These are phyloP conservation scores for Agrenia bidenticulata DNA, from an alignment of 2,888 invertebrate species.

Conservation along the genomic window DNA sequence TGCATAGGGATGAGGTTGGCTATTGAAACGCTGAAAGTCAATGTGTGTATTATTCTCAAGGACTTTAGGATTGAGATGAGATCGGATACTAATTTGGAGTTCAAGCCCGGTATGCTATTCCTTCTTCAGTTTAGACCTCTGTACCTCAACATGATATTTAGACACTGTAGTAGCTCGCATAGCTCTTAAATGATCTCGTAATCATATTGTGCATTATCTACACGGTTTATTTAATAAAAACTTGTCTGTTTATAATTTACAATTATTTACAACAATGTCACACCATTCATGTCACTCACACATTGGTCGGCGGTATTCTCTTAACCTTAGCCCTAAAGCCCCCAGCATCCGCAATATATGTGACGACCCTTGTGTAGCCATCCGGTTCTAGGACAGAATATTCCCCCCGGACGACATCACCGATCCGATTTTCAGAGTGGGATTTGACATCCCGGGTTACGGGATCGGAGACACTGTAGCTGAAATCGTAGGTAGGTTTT, in stretches of 20 bases:
- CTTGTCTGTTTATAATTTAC: too few species aligned
- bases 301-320: slow-evolving; percentile 38
- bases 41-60: slow-evolving; percentile 16
- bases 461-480: slow-evolving; percentile 32
- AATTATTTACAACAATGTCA: too few species aligned
- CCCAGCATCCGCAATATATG: slow-evolving; percentile 30
- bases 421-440: slow-evolving; percentile 34
- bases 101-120: slow-evolving; percentile 32
- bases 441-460: slow-evolving; percentile 34
- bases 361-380: slow-evolving; percentile 37
- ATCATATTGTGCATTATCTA: too few species aligned
- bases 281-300: too few species aligned
- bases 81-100: slow-evolving; percentile 21
- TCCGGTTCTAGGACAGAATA: slow-evolving; percentile 38
- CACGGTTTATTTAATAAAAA: too few species aligned
- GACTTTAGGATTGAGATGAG: slow-evolving; percentile 26
- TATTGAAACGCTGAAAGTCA: slow-evolving; percentile 25
- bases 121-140: slow-evolving; percentile 33
- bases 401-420: slow-evolving; percentile 29
- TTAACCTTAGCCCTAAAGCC: slow-evolving; percentile 39
- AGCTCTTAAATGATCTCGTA: too few species aligned
- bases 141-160: slow-evolving; percentile 26
- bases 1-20: slow-evolving; percentile 43
- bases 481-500: slow-evolving; percentile 37
- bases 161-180: too few species aligned